Percentiles rank a stretch among this genome's conserved stretches.
These are phyloP conservation scores for Ramphastos sulfuratus DNA, from an alignment of 2,113 vertebrate genomes.

Conservation along the genomic window DNA sequence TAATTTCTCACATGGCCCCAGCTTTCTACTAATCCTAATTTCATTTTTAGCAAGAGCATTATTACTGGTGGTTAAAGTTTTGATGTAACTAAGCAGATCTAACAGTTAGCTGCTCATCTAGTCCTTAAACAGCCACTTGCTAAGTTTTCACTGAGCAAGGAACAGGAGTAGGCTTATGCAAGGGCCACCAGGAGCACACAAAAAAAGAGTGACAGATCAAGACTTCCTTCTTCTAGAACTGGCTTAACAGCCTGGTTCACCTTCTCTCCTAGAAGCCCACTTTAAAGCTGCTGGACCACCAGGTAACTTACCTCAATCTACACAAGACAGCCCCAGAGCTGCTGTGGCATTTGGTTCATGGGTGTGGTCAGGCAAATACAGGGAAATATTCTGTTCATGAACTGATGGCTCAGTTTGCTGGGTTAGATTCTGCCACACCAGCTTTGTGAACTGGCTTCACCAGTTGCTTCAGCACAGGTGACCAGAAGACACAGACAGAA, in stretches of 20 bases:
- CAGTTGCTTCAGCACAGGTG: background rate
- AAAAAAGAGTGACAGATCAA: background rate
- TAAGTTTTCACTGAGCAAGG: background rate
- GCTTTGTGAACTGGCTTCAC: background rate
- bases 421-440: background rate
- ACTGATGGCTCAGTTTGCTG: background rate
- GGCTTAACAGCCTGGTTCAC: background rate
- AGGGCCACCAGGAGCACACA: background rate
- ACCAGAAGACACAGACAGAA: background rate
- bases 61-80: background rate
- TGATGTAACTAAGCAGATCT: background rate
- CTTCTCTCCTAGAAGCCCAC: background rate
- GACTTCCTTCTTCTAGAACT: background rate
- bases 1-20: background rate
- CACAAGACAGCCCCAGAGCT: background rate
- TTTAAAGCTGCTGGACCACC: background rate
- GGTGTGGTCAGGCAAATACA: accelerated
- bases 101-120: background rate
- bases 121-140: background rate
- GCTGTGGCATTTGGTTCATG: background rate
- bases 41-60: background rate
- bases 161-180: background rate
- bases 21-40: background rate
- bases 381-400: background rate
- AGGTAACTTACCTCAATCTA: background rate